Evolutionary conservation across 2,113 vertebrate species (phyloP).

Genomic region (Ptilorrhoa leucosticta): DNA sequence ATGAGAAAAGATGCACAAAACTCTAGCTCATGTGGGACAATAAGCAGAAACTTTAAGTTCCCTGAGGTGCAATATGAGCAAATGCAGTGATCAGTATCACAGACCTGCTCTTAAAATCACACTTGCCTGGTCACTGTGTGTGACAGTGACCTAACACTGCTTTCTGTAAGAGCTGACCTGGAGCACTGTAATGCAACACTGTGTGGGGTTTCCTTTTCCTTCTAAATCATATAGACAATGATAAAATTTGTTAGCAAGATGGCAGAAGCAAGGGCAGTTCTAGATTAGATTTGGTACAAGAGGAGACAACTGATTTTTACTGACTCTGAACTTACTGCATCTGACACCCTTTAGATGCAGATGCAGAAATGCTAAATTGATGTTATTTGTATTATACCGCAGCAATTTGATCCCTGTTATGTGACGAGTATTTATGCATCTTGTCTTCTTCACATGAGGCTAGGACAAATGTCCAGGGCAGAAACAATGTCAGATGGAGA

Average conservation of each 20-base stretch:
- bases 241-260: not conserved
- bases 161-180: not conserved
- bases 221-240: not conserved
- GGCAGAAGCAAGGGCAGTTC: not conserved
- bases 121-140: not conserved
- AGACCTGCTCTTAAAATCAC: not conserved
- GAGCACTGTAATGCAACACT: not conserved
- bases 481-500: not conserved
- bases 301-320: not conserved
- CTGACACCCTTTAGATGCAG: not conserved
- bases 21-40: not conserved
- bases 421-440: not conserved
- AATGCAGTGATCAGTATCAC: not conserved
- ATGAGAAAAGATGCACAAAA: not conserved
- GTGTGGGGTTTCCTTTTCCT: not conserved
- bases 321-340: not conserved
- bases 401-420: not conserved
- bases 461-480: not conserved
- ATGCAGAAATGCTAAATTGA: not conserved
- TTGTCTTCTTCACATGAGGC: not conserved
- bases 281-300: not conserved
- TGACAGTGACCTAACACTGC: not conserved
- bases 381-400: not conserved
- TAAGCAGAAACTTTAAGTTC: not conserved
- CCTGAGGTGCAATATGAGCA: not conserved